Evolutionary conservation across 2,113 vertebrate species (phyloP).

Genomic region (Cyprinodon tularosa): DNA sequence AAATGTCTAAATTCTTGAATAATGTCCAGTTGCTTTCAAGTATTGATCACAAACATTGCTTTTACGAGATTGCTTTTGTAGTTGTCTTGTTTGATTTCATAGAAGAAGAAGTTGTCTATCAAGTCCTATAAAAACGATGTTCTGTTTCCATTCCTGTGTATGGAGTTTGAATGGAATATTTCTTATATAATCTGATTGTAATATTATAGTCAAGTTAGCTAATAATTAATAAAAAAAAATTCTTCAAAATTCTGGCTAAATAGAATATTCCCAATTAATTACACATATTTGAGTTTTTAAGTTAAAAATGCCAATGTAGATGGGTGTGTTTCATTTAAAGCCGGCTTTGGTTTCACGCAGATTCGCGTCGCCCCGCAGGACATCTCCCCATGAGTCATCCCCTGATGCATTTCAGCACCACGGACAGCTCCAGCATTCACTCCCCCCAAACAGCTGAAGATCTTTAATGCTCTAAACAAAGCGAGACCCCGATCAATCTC

Average conservation of each 20-base stretch:
- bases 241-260: neutral
- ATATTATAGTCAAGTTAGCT: neutral
- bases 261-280: neutral
- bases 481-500: constrained; percentile 15
- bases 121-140: neutral
- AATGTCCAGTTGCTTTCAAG: neutral
- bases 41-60: too few species aligned
- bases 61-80: neutral
- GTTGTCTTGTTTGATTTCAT: neutral
- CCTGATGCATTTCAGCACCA: constrained; percentile 75
- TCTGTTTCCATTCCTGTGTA: neutral
- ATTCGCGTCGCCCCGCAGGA: neutral
- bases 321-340: neutral
- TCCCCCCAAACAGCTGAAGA: neutral
- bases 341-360: neutral
- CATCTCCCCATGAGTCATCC: constrained; percentile 57
- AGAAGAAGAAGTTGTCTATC: too few species aligned
- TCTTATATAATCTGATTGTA: too few species aligned
- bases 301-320: neutral
- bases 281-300: neutral
- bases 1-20: neutral
- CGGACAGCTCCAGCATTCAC: constrained; percentile 64
- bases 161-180: neutral
- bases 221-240: neutral
- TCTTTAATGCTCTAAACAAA: neutral